Evolutionary conservation across 2,113 vertebrate species (phyloP), one percentile per base, ranked within the genome.

Genomic region (Fregetta grallaria): DNA sequence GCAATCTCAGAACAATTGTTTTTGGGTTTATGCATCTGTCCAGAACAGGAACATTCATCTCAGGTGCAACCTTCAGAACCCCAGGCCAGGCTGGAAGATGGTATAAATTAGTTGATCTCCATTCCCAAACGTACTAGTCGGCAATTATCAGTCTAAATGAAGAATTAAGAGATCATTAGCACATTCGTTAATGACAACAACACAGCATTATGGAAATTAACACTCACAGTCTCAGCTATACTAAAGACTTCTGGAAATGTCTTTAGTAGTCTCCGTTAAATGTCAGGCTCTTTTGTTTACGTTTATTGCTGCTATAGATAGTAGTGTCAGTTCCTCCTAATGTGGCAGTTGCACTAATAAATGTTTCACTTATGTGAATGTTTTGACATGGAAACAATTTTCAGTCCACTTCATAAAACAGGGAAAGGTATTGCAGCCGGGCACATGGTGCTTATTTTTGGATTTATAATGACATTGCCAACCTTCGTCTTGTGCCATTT

Each of bases 111-210:
- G 18, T 49, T 77, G 56, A 26, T 23, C 92, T 88, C 71, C 7
- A 26, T 88, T 63, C 83, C 86, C 62, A 36, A 26, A 70, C 0
- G 27, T n/a, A 50, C 83, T 50, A 26, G 34, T 81, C 44, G 50
- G 82, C 49, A 86, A 75, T 93, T 93, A 85, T 6, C 80, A 53
- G 45, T 68, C 73, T 79, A 82, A 88, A 59, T 58, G 79, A 87
- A 77, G 70, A 94, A 97, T 76, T 95, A 95, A 67, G 85, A 83
- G 55, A 86, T 92, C 88, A 78, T 96, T 95, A 92, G 58, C 83
- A 25, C 49, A 9, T 80, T 74, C 81, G 32, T 94, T 90, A 93
- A 75, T 78, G 76, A 45, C 94, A 89, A 85, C 82, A 94, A 26
- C 59, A 78, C 30, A 26, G 62, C 66, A 4, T 80, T 92, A 65